Percentiles rank a stretch among this genome's conserved stretches.
These are phyloP conservation scores for Erinaceus europaeus DNA, from an alignment of 2,113 vertebrate genomes.

Conservation along the genomic window DNA sequence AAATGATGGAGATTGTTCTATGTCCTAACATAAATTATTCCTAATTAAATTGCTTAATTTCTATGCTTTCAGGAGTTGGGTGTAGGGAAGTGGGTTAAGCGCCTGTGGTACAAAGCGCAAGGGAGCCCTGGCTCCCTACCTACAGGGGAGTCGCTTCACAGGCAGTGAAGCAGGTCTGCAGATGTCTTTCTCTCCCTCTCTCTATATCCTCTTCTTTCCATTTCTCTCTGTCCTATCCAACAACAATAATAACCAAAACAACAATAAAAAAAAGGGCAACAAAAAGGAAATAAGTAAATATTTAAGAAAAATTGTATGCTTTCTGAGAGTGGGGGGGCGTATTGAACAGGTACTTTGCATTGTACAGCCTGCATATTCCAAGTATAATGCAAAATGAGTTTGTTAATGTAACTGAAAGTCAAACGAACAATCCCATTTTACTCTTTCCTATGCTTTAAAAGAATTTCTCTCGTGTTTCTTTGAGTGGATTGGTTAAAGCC, in stretches of 20 bases:
- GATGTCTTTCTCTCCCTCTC: too few species aligned
- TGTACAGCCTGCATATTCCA: not conserved
- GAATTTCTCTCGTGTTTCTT: conserved; percentile 32
- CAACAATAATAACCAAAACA: too few species aligned
- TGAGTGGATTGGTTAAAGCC: conserved; percentile 23
- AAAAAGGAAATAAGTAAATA: too few species aligned
- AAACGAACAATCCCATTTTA: not conserved
- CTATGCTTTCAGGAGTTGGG: too few species aligned
- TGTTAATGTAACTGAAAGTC: conserved; percentile 22
- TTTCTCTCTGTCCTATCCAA: too few species aligned
- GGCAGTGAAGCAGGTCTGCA: too few species aligned
- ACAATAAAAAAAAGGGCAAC: too few species aligned
- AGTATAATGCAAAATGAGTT: not conserved
- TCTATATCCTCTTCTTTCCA: too few species aligned
- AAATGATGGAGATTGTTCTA: conserved; percentile 1
- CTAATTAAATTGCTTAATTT: not conserved
- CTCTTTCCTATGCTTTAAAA: conserved; percentile 26
- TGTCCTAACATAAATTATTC: not conserved
- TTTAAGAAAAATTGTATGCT: not conserved
- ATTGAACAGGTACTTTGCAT: not conserved
- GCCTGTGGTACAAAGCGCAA: too few species aligned
- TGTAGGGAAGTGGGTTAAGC: too few species aligned
- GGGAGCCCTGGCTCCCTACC: too few species aligned
- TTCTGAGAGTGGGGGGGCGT: not conserved
- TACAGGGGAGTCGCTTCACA: too few species aligned